Evolutionary conservation across 2,113 vertebrate species (phyloP).

Genomic region (Siphamia tubifer): DNA sequence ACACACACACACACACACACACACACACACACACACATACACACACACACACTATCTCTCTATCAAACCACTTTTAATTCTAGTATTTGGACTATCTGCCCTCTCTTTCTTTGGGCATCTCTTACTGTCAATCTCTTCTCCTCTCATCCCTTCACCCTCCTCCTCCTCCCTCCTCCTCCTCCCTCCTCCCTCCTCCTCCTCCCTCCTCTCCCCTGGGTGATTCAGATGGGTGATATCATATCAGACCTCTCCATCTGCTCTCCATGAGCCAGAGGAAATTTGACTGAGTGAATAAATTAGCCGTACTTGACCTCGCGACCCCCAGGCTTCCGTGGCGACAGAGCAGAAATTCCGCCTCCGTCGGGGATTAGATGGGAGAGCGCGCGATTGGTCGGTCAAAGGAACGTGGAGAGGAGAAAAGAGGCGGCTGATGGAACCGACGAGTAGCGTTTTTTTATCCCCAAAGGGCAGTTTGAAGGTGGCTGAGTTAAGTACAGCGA

Average conservation of each 20-base stretch:
- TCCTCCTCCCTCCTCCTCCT: constrained; percentile 22
- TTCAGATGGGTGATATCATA: constrained; percentile 80
- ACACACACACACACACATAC: constrained; percentile 52
- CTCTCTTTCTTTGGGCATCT: constrained; percentile 48
- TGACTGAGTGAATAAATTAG: constrained; percentile 87
- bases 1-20: constrained; percentile 49
- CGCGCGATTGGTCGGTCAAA: constrained; percentile 58
- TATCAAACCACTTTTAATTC: constrained; percentile 68
- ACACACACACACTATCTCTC: constrained; percentile 53
- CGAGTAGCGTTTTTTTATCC: constrained; percentile 71
- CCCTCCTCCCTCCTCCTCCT: constrained; percentile 40
- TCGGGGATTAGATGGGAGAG: constrained; percentile 68
- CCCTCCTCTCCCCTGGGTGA: constrained; percentile 67
- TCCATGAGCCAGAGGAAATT: constrained; percentile 79
- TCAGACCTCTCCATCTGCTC: constrained; percentile 81
- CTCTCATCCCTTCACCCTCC: constrained; percentile 51
- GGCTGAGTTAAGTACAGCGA: constrained; percentile 49
- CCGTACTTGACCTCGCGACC: constrained; percentile 80
- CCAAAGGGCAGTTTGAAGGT: constrained; percentile 71
- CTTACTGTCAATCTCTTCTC: constrained; percentile 60
- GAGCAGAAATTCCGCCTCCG: constrained; percentile 67
- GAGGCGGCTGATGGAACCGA: constrained; percentile 62
- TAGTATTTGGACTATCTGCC: constrained; percentile 57
- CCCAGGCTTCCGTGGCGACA: constrained; percentile 60
- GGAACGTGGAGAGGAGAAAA: constrained; percentile 39